Evolutionary conservation across 2,113 vertebrate genomes (phyloP), one percentile per base, ranked within the genome.

Genomic region (Edolisoma coerulescens): DNA sequence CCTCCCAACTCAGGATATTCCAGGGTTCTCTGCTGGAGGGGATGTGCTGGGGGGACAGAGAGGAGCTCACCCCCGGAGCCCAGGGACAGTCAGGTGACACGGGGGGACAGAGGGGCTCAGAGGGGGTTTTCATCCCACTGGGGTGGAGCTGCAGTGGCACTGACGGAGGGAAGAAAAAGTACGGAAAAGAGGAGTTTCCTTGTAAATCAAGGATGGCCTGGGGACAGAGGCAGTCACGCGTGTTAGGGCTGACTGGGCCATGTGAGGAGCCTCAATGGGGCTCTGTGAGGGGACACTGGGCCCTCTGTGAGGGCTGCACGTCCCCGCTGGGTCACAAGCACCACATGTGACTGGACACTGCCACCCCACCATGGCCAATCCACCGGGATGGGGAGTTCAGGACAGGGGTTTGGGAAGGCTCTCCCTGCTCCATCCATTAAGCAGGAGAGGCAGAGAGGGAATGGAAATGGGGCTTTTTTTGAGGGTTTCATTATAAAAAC

Each of bases 191-290:
- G 54, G 68, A 85, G 45, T 14, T 73, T 41, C 42, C 68, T 77
- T 74, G 47, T 76, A 53, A 53, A 39, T 4, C 0, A 3, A n/a
- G 52, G 67, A 90, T 80, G 70, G 86, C 95, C 93, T 35, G 39
- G 27, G 75, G 88, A n/a, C 79, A 77, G 20, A 16, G 3, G 12
- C 57, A 24, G 93, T 97, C 95, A 95, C 10, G 22, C n/a, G 42
- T 90, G 91, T 59, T 24, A 76, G 91, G 74, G 21, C 82, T 96
- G 93, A 95, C 68, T 47, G 71, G 41, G 28, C 80, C 95, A 96
- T 97, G 97, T 93, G 94, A 96, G 59, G 49, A 39, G 65, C 30
- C 35, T 98, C 95, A 97, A 97, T 60, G 23, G 93, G 33, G n/a
- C 79, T 94, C 88, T 98, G 94, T 97, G 44, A 26, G 45, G 50